Percentiles rank a stretch among this genome's conserved stretches.
Conservation (phyloP, 2,888 invertebrate species). For the Fragum sueziense region DNA sequence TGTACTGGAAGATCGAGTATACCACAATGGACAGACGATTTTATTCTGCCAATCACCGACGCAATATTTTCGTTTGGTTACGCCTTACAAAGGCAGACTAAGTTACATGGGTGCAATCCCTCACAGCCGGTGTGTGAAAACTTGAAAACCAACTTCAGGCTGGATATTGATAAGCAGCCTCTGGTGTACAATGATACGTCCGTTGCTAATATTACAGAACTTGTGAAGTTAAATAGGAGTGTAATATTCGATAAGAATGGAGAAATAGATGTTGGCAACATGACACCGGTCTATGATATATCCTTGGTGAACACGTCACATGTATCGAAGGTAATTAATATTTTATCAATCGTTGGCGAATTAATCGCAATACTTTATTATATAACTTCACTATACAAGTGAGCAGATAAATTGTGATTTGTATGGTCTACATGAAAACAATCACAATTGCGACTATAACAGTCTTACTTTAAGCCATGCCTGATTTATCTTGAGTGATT, state of each 20-base stretch:
- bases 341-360: no score
- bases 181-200: constrained; percentile 60
- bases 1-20: constrained; percentile 30
- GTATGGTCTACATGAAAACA: no score
- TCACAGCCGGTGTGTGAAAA: constrained; percentile 32
- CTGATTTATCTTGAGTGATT: no score
- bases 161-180: constrained; percentile 44
- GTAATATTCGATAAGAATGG: constrained; percentile 2
- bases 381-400: no score
- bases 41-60: constrained; percentile 64
- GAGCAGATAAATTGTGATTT: no score
- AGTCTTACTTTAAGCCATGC: no score
- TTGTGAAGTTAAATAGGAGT: not conserved
- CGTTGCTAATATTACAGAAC: constrained; percentile 55
- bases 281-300: not conserved
- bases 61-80: constrained; percentile 70
- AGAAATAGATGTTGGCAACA: not conserved
- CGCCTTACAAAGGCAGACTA: constrained; percentile 60
- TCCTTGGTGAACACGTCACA: not conserved
- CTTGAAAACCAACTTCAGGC: constrained; percentile 43
- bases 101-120: constrained; percentile 27
- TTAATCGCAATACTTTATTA: no score
- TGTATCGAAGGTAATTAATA: not conserved
- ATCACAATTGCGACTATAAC: no score
- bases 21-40: constrained; percentile 49